Base-by-base conservation (phyloP, 2,888 invertebrate genomes). In the Tiliacea aurago region DNA sequence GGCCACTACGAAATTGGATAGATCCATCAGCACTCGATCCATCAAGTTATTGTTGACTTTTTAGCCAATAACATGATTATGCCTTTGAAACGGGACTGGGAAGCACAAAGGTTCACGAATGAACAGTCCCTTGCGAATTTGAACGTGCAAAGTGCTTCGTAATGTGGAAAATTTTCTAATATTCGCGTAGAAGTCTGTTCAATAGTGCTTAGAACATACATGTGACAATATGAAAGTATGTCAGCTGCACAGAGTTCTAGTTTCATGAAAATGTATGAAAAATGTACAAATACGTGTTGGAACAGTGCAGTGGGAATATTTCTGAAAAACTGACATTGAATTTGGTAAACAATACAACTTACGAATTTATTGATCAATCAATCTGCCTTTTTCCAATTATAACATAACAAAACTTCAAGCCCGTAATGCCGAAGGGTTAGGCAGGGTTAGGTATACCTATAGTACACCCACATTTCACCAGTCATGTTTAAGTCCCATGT, bases 31-130 rank as follows among this genome's bases (percentile, higher is more conserved):
- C 51, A 51, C 56, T 53, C 72, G 70, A 84, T 83, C 83, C 84
- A 83, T 83, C 83, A 84, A 68, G 70, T 69, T 75, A 74, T 80
- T 84, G 84, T 84, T 84, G 82, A 78, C 78, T 77, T 81, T 83
- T 81, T 66, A 81, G 74, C 63, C 70, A 81, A 78, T 81, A 84
- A 78, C 70, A 49, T 76, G 73, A 80, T 71, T 73, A 73, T 67
- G 45, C 80, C 70, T 69, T 73, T 59, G 68, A 64, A 70, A 71
- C 68, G 58, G 66, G 33, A 79, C 51, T 59, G 59, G 53, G 47
- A 55, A 70, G 75, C 63, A 80, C 66, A 81, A 76, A 84, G 73
- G 69, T 70, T 72, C 53, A 56, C 62, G 11, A 64, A 41, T 71
- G 68, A 71, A 78, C 61, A 53, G 49, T 28, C 62, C 49, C 53